Evolutionary conservation across 2,888 invertebrate genomes (phyloP), one percentile per base, ranked within the genome.

Genomic region (Noctua janthina): DNA sequence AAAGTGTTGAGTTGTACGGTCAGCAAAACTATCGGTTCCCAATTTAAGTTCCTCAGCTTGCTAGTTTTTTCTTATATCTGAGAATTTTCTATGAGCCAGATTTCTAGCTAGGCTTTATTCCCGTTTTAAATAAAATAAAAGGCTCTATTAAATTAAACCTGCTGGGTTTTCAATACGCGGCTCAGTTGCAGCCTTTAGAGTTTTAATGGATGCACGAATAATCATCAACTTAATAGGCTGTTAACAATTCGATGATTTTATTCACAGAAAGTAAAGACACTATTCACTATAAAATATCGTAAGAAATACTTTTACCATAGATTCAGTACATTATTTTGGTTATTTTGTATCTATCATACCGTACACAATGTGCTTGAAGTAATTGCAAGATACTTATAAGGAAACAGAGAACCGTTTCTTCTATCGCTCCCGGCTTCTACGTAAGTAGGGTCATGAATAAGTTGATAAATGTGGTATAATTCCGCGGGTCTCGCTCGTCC

Each of bases 391-490:
- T 15, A 49, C 39, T 20, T n/a, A 15, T 17, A 13, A 20, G 59
- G 71, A 70, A 75, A 62, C 35, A 29, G n/a, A 75, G 23, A 56
- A 59, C 11, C 66, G 71, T 62, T 83, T 71, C 15, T 76, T 70
- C 85, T 73, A 66, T 77, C 51, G 71, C 67, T 74, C 46, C 72
- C 11, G 56, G 51, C n/a, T 70, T 43, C n/a, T 66, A 39, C 64
- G 35, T 74, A 78, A 68, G 82, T 80, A 83, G 73, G 74, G 74
- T 87, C 87, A 85, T 89, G 89, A 89, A 87, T 90, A 91, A 91
- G 90, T 92, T 93, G 93, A 93, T 93, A 91, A 93, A 94, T 93
- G 90, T 89, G 86, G 84, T 89, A 82, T 88, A 90, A 93, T 93
- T 92, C 90, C 91, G 90, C 91, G 90, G 90, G 90, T 90, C 89